Evolutionary conservation across 2,113 vertebrate genomes (phyloP), one percentile per base, ranked within the genome.

Genomic region (Raja brachyura): DNA sequence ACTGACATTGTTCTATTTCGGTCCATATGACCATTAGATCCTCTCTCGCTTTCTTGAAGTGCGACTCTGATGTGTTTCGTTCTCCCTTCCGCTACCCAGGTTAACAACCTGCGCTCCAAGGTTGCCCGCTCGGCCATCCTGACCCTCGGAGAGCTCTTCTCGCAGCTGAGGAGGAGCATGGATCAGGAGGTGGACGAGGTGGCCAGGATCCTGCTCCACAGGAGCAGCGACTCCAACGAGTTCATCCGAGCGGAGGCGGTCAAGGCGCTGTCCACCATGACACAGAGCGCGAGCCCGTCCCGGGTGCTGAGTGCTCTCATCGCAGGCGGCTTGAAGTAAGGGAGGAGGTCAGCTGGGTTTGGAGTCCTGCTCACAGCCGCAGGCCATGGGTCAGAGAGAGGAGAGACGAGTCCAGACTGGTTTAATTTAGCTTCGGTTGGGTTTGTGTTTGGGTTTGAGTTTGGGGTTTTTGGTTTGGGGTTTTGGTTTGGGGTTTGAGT

Each of bases 61-160:
- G 39, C 39, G 39, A 48, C 39, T 48, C 39, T 48, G 39, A 48
- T 3, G 39, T 48, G 0, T 48, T 48, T 3, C 39, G 39, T 48
- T 48, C 39, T 48, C 39, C 39, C n/a, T n/a, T n/a, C 39, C 39
- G 1, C 39, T 93, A 75, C 22, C 70, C 93, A 97, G 96, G 96
- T 97, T 93, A 95, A 93, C 93, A 97, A 95, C 81, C 95, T 96
- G 74, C 95, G 95, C 6, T 97, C 95, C 0, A 96, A 95, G 93
- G 96, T 97, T 68, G 96, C 94, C 31, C 93, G 93, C 25, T 90
- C 94, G 93, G 96, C 96, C 16, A 95, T 97, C 20, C 0, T 6
- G 73, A 95, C 94, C 14, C 93, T 97, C 59, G 94, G 94, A 3
- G 94, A 94, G 7, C 95, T 97, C 31, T 96, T 96, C 93, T 93